Percentiles rank a stretch among this genome's conserved stretches.
Conservation (phyloP, 2,113 vertebrate species). For the Pionites leucogaster region DNA sequence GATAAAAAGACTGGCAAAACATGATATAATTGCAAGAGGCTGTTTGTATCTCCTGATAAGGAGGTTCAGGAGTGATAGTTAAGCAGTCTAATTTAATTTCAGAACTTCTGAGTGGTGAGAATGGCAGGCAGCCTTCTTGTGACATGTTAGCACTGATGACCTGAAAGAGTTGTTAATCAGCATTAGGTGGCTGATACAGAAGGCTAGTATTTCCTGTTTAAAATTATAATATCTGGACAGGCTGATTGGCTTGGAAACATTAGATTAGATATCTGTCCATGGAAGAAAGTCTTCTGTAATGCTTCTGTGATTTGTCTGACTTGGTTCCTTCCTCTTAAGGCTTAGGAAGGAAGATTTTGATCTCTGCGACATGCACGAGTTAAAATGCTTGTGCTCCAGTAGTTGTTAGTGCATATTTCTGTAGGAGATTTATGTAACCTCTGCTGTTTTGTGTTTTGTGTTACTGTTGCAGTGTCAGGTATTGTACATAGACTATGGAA, state of each 20-base stretch:
- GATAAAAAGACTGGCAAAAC: not conserved
- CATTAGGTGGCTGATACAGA: not conserved
- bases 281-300: not conserved
- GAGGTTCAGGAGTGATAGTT: not conserved
- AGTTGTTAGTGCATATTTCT: not conserved
- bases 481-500: slow-evolving; percentile 83
- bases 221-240: not conserved
- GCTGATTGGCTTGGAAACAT: not conserved
- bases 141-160: not conserved
- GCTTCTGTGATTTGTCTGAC: not conserved
- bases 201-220: not conserved
- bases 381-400: not conserved
- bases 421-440: not conserved
- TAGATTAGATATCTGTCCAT: not conserved
- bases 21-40: not conserved
- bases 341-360: not conserved
- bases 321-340: not conserved
- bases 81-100: not conserved
- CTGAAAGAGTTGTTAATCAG: not conserved
- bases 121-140: not conserved
- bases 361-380: not conserved
- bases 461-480: slow-evolving; percentile 67
- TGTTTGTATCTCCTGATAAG: not conserved
- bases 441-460: not conserved
- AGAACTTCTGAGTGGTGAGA: not conserved